These are phyloP conservation scores for Nomia melanderi DNA, from an alignment of 1,140 invertebrate genomes.

Conservation along the genomic window DNA sequence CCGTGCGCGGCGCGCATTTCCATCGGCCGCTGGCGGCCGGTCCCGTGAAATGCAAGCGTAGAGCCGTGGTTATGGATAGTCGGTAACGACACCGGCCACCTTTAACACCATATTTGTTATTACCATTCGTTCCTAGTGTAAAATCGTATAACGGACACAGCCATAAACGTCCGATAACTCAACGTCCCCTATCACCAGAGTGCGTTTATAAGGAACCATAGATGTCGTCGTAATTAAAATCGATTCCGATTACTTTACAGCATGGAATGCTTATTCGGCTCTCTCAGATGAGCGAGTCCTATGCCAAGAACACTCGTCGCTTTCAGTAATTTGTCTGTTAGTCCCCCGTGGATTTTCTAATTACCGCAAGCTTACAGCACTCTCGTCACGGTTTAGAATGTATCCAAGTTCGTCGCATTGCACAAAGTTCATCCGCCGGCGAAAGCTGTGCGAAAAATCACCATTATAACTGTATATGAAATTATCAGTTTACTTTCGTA, in stretches of 20 bases:
- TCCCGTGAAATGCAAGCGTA: neutral
- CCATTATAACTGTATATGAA: no score
- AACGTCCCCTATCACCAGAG: conserved; percentile 28
- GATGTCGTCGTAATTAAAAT: conserved; percentile 58
- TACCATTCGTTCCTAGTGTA: conserved; percentile 45
- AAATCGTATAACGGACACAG: conserved; percentile 62
- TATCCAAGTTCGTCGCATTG: no score
- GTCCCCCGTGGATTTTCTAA: conserved; percentile 1
- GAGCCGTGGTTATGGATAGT: conserved; percentile 34
- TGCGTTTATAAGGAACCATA: conserved; percentile 30
- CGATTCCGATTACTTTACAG: conserved; percentile 47
- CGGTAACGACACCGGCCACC: conserved; percentile 41
- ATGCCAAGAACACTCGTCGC: neutral
- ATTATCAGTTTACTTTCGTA: no score
- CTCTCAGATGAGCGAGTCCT: neutral
- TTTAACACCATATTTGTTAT: conserved; percentile 47
- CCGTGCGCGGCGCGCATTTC: neutral
- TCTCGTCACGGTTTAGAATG: neutral
- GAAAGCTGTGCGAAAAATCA: no score
- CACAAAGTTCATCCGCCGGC: no score
- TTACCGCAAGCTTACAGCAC: neutral
- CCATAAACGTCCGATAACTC: conserved; percentile 62
- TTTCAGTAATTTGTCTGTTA: neutral
- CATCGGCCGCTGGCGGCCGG: neutral
- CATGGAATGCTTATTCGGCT: conserved; percentile 2